Evolutionary conservation across 2,888 invertebrate species (phyloP).

Genomic region (Iphiclides podalirius): DNA sequence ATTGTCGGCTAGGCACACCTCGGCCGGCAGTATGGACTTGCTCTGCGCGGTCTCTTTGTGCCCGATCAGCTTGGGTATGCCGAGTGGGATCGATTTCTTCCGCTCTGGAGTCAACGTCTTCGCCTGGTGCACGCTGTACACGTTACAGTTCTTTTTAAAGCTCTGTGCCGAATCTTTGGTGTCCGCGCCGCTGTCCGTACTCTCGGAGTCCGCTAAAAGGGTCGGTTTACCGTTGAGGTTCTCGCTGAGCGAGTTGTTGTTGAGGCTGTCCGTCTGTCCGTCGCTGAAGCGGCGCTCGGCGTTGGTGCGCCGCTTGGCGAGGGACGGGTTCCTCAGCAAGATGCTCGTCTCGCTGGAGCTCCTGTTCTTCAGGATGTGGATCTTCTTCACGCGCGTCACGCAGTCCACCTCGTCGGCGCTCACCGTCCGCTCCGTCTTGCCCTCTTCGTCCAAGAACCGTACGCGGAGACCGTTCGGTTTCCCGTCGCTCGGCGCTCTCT

Average conservation of each 20-base stretch:
- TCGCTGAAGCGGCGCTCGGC: slow-evolving; percentile 59
- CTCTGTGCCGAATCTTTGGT: slow-evolving; percentile 69
- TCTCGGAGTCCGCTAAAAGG: slow-evolving; percentile 49
- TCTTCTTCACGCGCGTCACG: slow-evolving; percentile 68
- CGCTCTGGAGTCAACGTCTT: slow-evolving; percentile 69
- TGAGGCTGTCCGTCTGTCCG: slow-evolving; percentile 53
- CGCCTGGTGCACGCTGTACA: slow-evolving; percentile 75
- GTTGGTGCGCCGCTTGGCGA: slow-evolving; percentile 60
- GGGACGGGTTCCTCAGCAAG: slow-evolving; percentile 63
- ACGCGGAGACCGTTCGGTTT: slow-evolving; percentile 65
- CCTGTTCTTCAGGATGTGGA: slow-evolving; percentile 73
- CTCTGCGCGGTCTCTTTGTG: slow-evolving; percentile 51
- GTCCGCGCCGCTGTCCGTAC: slow-evolving; percentile 57
- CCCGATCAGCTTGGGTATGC: slow-evolving; percentile 63
- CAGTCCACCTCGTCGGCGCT: slow-evolving; percentile 71
- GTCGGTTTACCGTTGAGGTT: slow-evolving; percentile 57
- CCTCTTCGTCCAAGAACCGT: slow-evolving; percentile 72
- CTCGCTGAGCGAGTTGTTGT: slow-evolving; percentile 66
- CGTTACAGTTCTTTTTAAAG: slow-evolving; percentile 73
- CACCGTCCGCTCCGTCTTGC: slow-evolving; percentile 70
- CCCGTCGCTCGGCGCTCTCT: slow-evolving; percentile 55
- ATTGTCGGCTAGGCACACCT: slow-evolving; percentile 58
- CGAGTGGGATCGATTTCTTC: slow-evolving; percentile 59
- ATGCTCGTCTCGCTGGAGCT: slow-evolving; percentile 76
- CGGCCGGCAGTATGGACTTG: slow-evolving; percentile 62